Evolutionary conservation across 1,140 invertebrate species (phyloP).

Genomic region (Aleiodes sp.): DNA sequence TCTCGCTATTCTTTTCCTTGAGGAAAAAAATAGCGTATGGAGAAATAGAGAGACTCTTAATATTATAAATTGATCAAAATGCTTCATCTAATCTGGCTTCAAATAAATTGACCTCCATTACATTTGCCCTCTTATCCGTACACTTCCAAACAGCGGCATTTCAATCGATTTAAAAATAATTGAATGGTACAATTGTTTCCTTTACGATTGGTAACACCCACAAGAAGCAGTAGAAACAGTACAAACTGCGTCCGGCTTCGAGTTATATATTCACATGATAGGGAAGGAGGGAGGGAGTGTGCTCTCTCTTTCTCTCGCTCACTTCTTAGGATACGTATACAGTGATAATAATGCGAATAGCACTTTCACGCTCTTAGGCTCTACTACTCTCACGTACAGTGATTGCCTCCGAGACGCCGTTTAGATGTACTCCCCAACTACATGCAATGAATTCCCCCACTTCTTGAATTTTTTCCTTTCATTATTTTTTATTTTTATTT

Average conservation of each 20-base stretch:
- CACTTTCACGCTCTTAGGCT: not conserved
- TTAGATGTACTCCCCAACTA: not conserved
- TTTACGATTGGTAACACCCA: constrained; percentile 26
- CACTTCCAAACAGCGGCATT: not conserved
- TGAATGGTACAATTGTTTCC: constrained; percentile 27
- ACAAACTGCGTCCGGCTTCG: not conserved
- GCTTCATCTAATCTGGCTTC: constrained; percentile 12
- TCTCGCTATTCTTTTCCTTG: not conserved
- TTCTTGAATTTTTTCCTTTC: too few species aligned
- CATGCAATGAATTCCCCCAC: not conserved
- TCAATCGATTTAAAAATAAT: constrained; percentile 28
- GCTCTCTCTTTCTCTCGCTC: not conserved
- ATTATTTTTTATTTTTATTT: too few species aligned
- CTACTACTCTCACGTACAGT: not conserved
- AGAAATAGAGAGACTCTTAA: too few species aligned
- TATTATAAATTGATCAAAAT: not conserved
- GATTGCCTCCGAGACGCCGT: not conserved
- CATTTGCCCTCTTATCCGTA: not conserved
- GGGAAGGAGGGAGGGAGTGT: not conserved
- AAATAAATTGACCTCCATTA: not conserved
- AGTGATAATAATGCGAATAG: not conserved
- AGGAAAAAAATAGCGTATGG: too few species aligned
- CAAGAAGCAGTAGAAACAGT: not conserved
- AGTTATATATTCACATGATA: not conserved
- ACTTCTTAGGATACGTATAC: too few species aligned